Evolutionary conservation across 2,888 invertebrate species (phyloP), one percentile per base, ranked within the genome.

Genomic region (Nymphalis urticae): DNA sequence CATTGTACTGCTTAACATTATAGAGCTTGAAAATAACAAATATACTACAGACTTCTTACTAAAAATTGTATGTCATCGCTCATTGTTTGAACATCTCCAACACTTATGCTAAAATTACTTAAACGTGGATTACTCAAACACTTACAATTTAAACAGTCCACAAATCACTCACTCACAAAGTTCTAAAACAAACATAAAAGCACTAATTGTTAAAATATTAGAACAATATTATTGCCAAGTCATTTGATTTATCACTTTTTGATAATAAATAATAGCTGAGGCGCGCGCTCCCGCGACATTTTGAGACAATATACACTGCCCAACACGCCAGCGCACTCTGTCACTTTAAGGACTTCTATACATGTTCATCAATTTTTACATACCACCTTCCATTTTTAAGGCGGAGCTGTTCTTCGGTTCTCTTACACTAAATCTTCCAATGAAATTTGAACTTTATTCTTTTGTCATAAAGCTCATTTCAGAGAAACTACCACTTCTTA

Each of bases 361-460:
- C 90, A 90, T 92, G 92, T 92, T 92, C 91, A 92, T 92, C 88
- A 92, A 92, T 92, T 92, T 92, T 92, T 92, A 92, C 92, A 92
- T 92, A 91, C 92, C 92, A 92, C 92, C 92, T 92, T 92, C 92
- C 92, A 92, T 92, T 92, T 92, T 92, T 92, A 91, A 92, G 92
- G 92, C 91, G 92, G 92, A 90, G 92, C 90, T 92, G 89, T 86
- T 88, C 85, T 89, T 89, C 84, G 81, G 78, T 83, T 80, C 81
- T 83, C 86, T 84, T 82, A 80, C 77, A 78, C 73, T 70, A 63
- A 70, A 70, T 0, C 0, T 1, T 2, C 48, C 71, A 76, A 50
- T 8, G n/a, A n/a, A 82, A 76, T 72, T 42, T 68, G 9, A 69
- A 81, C 80, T 71, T 66, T 83, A 79, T 21, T 0, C 0, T 0